These are phyloP conservation scores for Acyrthosiphon pisum DNA, from an alignment of 1,140 invertebrate genomes.

Conservation along the genomic window DNA sequence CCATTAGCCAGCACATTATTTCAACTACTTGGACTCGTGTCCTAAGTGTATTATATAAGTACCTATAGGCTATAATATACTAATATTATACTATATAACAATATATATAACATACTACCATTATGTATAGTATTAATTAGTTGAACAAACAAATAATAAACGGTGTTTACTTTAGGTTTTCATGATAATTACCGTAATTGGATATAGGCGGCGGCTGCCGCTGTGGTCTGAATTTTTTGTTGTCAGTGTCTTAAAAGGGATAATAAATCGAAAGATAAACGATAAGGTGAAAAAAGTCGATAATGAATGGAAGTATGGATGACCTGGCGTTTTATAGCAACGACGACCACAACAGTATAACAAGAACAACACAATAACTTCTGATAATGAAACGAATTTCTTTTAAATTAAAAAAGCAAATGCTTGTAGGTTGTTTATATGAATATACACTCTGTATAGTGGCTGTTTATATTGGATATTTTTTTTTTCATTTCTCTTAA, in stretches of 20 bases:
- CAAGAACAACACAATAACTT: background rate
- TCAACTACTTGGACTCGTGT: background rate
- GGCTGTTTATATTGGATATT: background rate
- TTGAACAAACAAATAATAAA: conserved; percentile 32
- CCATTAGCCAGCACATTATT: conserved; percentile 33
- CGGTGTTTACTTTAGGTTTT: conserved; percentile 23
- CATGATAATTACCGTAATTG: conserved; percentile 18
- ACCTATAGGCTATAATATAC: conserved; percentile 3
- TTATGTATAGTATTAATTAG: conserved; percentile 32
- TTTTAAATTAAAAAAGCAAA: background rate
- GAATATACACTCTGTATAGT: background rate
- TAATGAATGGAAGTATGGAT: conserved; percentile 16
- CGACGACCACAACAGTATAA: background rate
- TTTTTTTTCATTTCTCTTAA: background rate
- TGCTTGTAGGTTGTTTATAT: background rate
- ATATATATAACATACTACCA: background rate
- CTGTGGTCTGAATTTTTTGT: background rate
- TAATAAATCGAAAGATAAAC: conserved; percentile 36
- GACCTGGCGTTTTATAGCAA: conserved; percentile 1
- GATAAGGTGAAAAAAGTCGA: background rate
- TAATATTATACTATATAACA: background rate
- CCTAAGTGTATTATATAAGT: background rate
- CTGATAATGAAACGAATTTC: conserved; percentile 23
- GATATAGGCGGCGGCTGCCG: background rate
- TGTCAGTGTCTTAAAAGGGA: background rate